Conservation (phyloP, 92 coral and sea anemone species). For the Porites cylindrica region DNA sequence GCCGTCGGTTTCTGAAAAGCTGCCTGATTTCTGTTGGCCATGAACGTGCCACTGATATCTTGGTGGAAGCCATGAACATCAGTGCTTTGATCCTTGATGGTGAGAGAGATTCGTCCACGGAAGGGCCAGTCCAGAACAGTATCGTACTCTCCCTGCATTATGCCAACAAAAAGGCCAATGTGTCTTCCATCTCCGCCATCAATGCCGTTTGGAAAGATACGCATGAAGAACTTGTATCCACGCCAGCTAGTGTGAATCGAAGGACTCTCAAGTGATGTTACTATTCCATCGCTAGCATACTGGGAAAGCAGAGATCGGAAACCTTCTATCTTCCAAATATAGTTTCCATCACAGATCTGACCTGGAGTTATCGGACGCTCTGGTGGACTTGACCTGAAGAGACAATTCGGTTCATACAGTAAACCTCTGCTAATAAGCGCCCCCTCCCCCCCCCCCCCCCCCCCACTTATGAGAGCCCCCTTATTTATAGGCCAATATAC, state of each 20-base stretch:
- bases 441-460: no score
- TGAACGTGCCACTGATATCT: conserved; percentile 84
- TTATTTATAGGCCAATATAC: no score
- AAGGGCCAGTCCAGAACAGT: conserved; percentile 82
- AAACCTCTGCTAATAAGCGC: no score
- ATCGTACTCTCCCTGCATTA: conserved; percentile 73
- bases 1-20: conserved; percentile 85
- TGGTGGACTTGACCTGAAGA: not conserved
- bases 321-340: conserved; percentile 79
- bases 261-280: conserved; percentile 80
- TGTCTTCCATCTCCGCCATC: conserved; percentile 68
- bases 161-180: conserved; percentile 78
- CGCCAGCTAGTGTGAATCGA: conserved; percentile 73
- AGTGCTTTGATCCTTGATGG: conserved; percentile 80
- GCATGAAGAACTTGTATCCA: conserved; percentile 79
- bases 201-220: conserved; percentile 74
- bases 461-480: no score
- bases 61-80: conserved; percentile 59
- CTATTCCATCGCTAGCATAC: conserved; percentile 44
- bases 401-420: not conserved
- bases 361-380: conserved; percentile 37
- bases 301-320: conserved; percentile 37
- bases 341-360: conserved; percentile 70
- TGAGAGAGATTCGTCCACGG: conserved; percentile 75
- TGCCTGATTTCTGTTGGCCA: conserved; percentile 74